phyloP scores from a whole-genome alignment of 1,140 invertebrate genomes.

The Drosophila setifemur region DNA sequence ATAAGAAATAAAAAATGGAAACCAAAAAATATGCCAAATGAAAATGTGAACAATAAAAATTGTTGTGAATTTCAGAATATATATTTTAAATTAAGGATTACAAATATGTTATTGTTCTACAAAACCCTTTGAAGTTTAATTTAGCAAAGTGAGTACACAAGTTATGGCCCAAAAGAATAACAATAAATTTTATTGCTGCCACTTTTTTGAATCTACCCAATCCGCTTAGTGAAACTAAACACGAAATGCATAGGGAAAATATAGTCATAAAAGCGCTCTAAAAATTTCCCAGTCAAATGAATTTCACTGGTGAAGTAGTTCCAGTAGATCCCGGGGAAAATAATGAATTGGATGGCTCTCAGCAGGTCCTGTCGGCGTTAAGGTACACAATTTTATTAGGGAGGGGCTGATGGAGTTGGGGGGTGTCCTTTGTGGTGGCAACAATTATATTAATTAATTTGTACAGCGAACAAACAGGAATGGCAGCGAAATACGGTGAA shows the following conservation, averaged over 20 bases:
- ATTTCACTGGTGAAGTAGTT: slow-evolving; percentile 12
- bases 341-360: slow-evolving; percentile 57
- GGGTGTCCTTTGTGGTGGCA: slow-evolving; percentile 40
- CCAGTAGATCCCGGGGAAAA: slow-evolving; percentile 33
- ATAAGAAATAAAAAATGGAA: not conserved
- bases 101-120: no score
- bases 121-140: no score
- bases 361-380: not conserved
- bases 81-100: not conserved
- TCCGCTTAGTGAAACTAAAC: not conserved
- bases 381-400: slow-evolving; percentile 61
- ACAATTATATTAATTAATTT: slow-evolving; percentile 78
- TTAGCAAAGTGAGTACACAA: no score
- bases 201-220: not conserved
- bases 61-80: not conserved
- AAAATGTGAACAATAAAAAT: no score
- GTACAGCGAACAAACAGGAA: slow-evolving; percentile 28
- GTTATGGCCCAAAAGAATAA: no score
- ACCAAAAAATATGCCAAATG: no score
- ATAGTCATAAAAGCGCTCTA: slow-evolving; percentile 29
- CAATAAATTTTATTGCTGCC: not conserved
- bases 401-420: not conserved
- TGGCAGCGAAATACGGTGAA: slow-evolving; percentile 7
- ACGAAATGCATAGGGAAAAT: slow-evolving; percentile 7
- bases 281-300: slow-evolving; percentile 8